These are phyloP conservation scores for Gavia stellata DNA, from an alignment of 2,113 vertebrate genomes.

Conservation along the genomic window DNA sequence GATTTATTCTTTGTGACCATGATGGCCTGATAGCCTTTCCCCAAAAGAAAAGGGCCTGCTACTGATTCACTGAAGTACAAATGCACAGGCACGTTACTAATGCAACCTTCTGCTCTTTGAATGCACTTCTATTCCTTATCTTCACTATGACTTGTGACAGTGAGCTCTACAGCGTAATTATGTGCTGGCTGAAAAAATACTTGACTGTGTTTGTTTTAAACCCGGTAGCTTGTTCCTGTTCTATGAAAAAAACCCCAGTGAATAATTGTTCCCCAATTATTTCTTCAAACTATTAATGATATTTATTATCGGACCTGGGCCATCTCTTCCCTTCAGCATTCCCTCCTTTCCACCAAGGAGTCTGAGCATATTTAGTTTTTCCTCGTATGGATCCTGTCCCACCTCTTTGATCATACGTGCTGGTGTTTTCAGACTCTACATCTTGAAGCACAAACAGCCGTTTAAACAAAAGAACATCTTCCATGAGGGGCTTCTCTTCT, in stretches of 20 bases:
- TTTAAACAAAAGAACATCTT: constrained; percentile 17
- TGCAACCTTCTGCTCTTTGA: background rate
- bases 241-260: background rate
- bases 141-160: background rate
- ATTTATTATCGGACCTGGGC: background rate
- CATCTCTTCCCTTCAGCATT: background rate
- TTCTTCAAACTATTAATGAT: background rate
- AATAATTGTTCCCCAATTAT: background rate
- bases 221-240: background rate
- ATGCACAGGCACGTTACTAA: background rate
- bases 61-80: background rate
- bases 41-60: background rate
- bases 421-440: background rate
- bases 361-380: background rate
- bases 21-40: background rate
- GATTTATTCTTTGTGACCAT: background rate
- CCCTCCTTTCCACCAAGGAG: background rate
- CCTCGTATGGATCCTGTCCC: background rate
- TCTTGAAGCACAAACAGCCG: background rate
- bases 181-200: background rate
- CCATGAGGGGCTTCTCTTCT: background rate
- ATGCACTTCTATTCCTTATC: background rate
- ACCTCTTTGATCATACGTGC: background rate
- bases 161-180: background rate
- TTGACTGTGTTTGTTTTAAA: background rate